Percentiles rank a stretch among this genome's conserved stretches.
Evolutionary conservation across 1,140 invertebrate genomes (phyloP).

Genomic region (Phortica variegata): DNA sequence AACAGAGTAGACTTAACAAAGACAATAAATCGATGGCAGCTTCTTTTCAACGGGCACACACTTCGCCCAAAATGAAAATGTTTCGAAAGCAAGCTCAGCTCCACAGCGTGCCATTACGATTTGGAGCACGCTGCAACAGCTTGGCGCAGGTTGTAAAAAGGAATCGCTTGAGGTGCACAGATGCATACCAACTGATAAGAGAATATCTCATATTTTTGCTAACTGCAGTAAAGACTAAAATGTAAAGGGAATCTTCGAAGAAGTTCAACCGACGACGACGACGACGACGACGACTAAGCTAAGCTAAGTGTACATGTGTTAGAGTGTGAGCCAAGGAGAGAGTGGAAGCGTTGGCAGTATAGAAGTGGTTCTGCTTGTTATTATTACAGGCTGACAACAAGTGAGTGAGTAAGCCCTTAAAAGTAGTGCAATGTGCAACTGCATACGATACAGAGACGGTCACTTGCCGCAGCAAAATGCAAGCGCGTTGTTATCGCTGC

Average conservation of each 20-base stretch:
- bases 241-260: no score
- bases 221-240: no score
- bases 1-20: constrained; percentile 26
- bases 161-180: constrained; percentile 52
- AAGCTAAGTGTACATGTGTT: not conserved
- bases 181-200: constrained; percentile 56
- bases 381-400: constrained; percentile 2
- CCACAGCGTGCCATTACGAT: not conserved
- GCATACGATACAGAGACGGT: constrained; percentile 8
- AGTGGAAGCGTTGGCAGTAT: not conserved
- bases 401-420: constrained; percentile 53
- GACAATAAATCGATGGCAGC: constrained; percentile 52
- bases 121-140: not conserved
- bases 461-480: constrained; percentile 21
- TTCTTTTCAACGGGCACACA: constrained; percentile 40
- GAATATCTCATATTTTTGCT: constrained; percentile 52
- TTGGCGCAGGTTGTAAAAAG: constrained; percentile 4
- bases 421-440: constrained; percentile 46
- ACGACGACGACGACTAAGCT: not conserved
- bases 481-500: constrained; percentile 56
- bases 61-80: constrained; percentile 39
- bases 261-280: not conserved
- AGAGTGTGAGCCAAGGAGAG: not conserved
- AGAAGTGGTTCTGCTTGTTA: constrained; percentile 16
- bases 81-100: constrained; percentile 41